These are phyloP conservation scores for Acanthosepion esculentum DNA, from an alignment of 2,888 invertebrate species.

Conservation along the genomic window DNA sequence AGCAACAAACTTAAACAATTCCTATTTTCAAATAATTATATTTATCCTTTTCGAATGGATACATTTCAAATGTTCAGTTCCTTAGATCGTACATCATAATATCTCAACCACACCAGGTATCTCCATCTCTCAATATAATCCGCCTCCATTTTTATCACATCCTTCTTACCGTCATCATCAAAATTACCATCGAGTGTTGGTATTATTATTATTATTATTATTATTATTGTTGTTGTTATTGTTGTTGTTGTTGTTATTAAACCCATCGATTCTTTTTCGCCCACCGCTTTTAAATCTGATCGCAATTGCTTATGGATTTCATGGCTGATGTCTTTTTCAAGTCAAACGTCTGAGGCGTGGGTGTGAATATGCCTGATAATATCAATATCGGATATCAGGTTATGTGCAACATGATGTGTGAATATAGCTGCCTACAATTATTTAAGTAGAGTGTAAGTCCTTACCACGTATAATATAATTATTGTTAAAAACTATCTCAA, in stretches of 20 bases:
- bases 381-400: too few relatives aligned
- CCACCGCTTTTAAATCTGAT: neutral
- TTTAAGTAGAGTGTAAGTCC: too few relatives aligned
- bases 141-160: neutral
- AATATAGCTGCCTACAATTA: too few relatives aligned
- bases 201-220: too few relatives aligned
- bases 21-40: neutral
- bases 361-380: neutral
- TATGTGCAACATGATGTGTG: too few relatives aligned
- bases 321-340: neutral
- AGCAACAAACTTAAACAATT: neutral
- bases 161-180: neutral
- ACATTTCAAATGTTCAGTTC: neutral
- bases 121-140: neutral
- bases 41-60: neutral
- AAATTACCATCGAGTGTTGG: neutral
- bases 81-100: neutral
- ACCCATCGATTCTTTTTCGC: neutral
- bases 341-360: neutral
- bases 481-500: too few relatives aligned
- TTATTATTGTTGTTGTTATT: neutral
- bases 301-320: neutral
- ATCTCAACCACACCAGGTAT: neutral
- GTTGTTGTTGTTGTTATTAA: neutral
- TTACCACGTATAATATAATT: too few relatives aligned